Conservation (phyloP, 2,888 invertebrate genomes). For the Dexiosoma caninum region DNA sequence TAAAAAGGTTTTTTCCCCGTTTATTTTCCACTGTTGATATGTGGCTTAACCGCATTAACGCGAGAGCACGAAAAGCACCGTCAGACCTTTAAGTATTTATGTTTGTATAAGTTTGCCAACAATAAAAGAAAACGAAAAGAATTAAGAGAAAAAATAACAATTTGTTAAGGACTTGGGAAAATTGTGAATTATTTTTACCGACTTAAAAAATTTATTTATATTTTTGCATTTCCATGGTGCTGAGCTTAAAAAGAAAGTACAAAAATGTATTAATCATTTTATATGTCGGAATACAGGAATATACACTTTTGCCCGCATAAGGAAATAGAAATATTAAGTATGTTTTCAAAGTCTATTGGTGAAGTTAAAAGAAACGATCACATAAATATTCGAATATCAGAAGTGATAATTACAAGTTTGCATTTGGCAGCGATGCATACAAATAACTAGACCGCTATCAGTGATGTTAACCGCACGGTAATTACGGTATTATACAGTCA, state of each 20-base stretch:
- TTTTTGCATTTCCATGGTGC: conserved; percentile 1
- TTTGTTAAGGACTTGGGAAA: conserved; percentile 24
- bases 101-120: not conserved
- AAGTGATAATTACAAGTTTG: not conserved
- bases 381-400: not conserved
- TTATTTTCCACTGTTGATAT: conserved; percentile 38
- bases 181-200: conserved; percentile 36
- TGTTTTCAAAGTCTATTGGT: not conserved
- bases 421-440: not conserved
- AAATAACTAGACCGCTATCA: not conserved
- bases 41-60: conserved; percentile 54
- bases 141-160: not conserved
- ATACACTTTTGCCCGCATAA: not conserved
- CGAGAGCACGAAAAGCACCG: not conserved
- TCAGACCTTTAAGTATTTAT: conserved; percentile 11
- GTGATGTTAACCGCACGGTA: too few species aligned
- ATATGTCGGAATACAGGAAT: not conserved
- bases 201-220: conserved; percentile 16
- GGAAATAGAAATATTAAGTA: not conserved
- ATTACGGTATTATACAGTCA: too few species aligned
- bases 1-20: conserved; percentile 18
- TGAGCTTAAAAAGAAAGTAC: not conserved
- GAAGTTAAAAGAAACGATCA: not conserved
- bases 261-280: conserved; percentile 4
- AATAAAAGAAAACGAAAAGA: not conserved